phyloP scores from a whole-genome alignment of 1,140 invertebrate genomes.

The Papilio polyxenes region DNA sequence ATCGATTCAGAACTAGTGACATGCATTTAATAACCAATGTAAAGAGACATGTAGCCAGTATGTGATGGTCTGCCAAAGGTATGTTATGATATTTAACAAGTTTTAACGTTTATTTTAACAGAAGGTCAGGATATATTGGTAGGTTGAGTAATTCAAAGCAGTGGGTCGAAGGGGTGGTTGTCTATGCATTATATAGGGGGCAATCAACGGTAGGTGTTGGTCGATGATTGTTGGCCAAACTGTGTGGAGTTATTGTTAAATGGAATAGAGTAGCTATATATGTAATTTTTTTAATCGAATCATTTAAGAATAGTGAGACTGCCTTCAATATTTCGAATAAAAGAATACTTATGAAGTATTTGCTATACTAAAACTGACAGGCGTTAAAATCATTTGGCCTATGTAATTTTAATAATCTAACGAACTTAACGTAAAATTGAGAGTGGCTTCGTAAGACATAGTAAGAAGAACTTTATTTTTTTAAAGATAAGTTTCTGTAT shows the following conservation, averaged over 20 bases:
- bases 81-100: neutral
- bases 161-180: conserved; percentile 43
- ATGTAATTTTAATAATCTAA: too few species aligned
- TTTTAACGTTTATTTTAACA: neutral
- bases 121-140: conserved; percentile 44
- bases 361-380: neutral
- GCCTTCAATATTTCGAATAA: too few species aligned
- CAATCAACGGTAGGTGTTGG: conserved; percentile 74
- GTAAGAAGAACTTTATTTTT: too few species aligned
- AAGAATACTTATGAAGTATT: neutral
- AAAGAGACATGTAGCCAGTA: conserved; percentile 41
- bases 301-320: too few species aligned
- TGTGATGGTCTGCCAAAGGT: neutral
- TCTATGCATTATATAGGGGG: conserved; percentile 75
- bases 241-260: conserved; percentile 9
- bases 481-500: too few species aligned
- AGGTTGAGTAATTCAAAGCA: conserved; percentile 51
- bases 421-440: neutral
- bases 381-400: neutral
- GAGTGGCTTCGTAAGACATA: too few species aligned
- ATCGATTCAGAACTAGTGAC: conserved; percentile 62
- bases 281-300: neutral
- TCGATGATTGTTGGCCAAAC: conserved; percentile 63
- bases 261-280: neutral
- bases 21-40: conserved; percentile 49